Conservation (phyloP, 2,888 invertebrate genomes). For the Tenthredo distinguenda region DNA sequence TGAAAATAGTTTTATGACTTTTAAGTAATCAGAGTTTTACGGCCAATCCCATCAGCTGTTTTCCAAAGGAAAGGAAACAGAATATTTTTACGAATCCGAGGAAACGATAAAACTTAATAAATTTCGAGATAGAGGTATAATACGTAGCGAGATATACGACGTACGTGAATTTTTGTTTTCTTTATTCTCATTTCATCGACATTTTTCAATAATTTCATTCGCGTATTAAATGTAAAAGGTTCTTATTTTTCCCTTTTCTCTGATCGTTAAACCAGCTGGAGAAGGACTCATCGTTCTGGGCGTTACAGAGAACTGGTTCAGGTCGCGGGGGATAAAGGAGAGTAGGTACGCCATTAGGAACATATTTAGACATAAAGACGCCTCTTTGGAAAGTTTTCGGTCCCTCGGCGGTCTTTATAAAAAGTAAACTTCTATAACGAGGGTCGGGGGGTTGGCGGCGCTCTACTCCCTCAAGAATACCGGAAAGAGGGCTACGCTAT, state of each 20-base stretch:
- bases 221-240: not conserved
- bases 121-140: not conserved
- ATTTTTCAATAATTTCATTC: not conserved
- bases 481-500: not conserved
- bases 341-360: conserved; percentile 50
- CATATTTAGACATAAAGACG: conserved; percentile 53
- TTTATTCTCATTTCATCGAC: not conserved
- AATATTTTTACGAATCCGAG: not conserved
- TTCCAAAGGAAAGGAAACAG: not conserved
- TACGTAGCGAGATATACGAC: too few relatives aligned
- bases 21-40: not conserved
- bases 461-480: conserved; percentile 33
- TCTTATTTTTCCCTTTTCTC: not conserved
- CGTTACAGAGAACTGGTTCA: conserved; percentile 23
- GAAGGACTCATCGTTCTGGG: conserved; percentile 32
- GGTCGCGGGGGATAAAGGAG: conserved; percentile 35
- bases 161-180: not conserved
- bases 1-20: not conserved
- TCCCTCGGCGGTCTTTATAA: conserved; percentile 53
- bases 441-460: conserved; percentile 22
- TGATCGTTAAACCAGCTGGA: conserved; percentile 16
- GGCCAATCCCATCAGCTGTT: not conserved
- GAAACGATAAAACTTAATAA: not conserved
- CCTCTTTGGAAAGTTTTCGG: conserved; percentile 50
- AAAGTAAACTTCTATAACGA: conserved; percentile 53